Evolutionary conservation across 2,888 invertebrate genomes (phyloP), one percentile per base, ranked within the genome.

Genomic region (Leptopilina drosophilae): DNA sequence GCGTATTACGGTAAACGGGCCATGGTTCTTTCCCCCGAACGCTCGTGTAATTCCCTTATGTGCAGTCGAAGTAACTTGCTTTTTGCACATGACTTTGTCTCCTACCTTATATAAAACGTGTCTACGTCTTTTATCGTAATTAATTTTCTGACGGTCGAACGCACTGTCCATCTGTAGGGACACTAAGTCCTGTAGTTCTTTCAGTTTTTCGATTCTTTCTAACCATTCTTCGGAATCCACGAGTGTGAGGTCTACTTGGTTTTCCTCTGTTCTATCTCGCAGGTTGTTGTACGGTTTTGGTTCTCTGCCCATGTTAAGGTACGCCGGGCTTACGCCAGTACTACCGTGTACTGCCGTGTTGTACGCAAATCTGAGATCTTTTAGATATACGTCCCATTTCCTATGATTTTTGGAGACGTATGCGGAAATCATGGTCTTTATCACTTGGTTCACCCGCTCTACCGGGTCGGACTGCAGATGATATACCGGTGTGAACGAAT

Each of bases 101-200:
- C 20, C 20, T 20, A 20, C 20, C 20, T 20, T 20, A 20, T 20
- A 20, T 20, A 20, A 20, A 20, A 20, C 20, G 20, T 20, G 20
- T 20, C 20, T 20, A 20, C 20, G 20, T 20, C 20, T 20, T n/a
- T 59, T 59, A n/a, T 59, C 59, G 59, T 59, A 59, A 59, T 14
- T 59, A 3, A 14, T n/a, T n/a, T 59, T 59, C n/a, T 59, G 59
- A 12, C 59, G 12, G 5, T 59, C n/a, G 59, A 59, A 59, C 59
- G 59, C n/a, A n/a, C n/a, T 59, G n/a, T 59, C n/a, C 59, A 59
- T 59, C n/a, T 59, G 59, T n/a, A 59, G 6, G 14, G 59, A 59
- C 14, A 59, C 59, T 59, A 59, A 14, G n/a, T 59, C 59, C 14
- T 59, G 59, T n/a, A n/a, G 14, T n/a, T 59, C 59, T 59, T 53